Conservation (phyloP, 2,888 invertebrate genomes). For the Tiphia femorata region DNA sequence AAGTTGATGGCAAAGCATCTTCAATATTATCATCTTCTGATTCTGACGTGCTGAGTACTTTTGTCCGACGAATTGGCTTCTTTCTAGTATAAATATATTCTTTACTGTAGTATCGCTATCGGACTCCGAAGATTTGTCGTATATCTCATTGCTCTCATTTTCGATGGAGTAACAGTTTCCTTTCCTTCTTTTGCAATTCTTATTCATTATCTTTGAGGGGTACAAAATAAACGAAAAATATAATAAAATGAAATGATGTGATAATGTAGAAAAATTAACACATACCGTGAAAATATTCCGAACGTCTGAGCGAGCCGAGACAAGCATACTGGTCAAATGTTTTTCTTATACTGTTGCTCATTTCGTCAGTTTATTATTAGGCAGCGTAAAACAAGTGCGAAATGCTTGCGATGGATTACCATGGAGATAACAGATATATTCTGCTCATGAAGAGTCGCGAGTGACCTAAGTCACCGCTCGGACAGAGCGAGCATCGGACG, state of each 20-base stretch:
- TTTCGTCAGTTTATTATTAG: conserved; percentile 5
- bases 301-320: conserved; percentile 11
- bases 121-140: conserved; percentile 12
- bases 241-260: conserved; percentile 21
- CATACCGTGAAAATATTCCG: conserved; percentile 21
- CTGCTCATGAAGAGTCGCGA: conserved; percentile 10
- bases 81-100: conserved; percentile 22
- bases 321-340: conserved; percentile 15
- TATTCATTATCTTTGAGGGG: conserved; percentile 21
- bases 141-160: conserved; percentile 16
- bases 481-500: too few relatives aligned
- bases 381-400: conserved; percentile 20
- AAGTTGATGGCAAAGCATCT: conserved; percentile 16
- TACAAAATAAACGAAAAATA: too few relatives aligned
- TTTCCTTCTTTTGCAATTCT: conserved; percentile 15
- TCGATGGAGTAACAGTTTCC: conserved; percentile 14
- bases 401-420: conserved; percentile 19
- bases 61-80: conserved; percentile 17
- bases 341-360: conserved; percentile 16
- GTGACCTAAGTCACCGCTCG: not conserved
- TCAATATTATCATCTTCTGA: conserved; percentile 20
- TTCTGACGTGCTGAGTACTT: conserved; percentile 22
- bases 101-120: conserved; percentile 22
- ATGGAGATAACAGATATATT: conserved; percentile 13
- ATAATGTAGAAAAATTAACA: conserved; percentile 12